Percentiles rank a stretch among this genome's conserved stretches.
These are phyloP conservation scores for Corapipo altera DNA, from an alignment of 2,113 vertebrate genomes.

Conservation along the genomic window DNA sequence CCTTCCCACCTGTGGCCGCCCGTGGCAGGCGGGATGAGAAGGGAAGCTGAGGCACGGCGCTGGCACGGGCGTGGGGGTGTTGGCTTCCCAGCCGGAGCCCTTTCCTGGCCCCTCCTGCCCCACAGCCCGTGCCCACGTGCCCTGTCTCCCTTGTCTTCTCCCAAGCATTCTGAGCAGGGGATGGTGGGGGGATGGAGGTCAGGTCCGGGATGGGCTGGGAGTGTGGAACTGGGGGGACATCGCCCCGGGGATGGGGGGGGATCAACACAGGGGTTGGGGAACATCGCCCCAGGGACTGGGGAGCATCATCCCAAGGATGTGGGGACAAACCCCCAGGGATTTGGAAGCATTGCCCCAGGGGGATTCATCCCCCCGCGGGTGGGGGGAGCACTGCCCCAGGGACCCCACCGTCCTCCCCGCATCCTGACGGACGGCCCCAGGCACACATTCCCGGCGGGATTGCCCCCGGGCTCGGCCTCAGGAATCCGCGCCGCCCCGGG, in stretches of 20 bases:
- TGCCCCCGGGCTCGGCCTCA: background rate
- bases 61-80: background rate
- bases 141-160: no score
- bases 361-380: background rate
- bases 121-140: accelerated
- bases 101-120: background rate
- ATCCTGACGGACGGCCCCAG: background rate
- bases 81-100: background rate
- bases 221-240: background rate
- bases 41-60: background rate
- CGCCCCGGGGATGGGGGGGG: no score
- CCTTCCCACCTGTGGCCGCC: no score
- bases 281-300: background rate
- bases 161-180: accelerated
- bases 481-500: background rate
- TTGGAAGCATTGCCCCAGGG: background rate
- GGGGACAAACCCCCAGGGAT: background rate
- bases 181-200: background rate
- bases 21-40: background rate
- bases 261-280: background rate
- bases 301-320: background rate
- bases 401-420: background rate
- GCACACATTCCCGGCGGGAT: background rate
- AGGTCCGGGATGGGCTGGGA: no score
- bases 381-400: background rate